phyloP scores from a whole-genome alignment of 2,888 invertebrate genomes.

The Mesorhabditis spiculigera region DNA sequence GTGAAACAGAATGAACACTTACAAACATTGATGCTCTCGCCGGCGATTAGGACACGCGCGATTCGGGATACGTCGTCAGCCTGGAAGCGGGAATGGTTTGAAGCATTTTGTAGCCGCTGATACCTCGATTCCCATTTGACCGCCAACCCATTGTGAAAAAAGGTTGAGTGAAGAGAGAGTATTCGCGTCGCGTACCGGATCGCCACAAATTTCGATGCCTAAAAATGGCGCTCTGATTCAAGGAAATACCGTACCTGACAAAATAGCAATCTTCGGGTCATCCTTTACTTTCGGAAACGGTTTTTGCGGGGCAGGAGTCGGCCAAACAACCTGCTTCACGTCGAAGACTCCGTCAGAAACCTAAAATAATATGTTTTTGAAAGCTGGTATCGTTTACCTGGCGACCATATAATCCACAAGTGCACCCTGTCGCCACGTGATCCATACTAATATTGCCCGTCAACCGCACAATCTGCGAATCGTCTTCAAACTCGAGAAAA shows the following conservation, averaged over 20 bases:
- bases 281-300: conserved; percentile 8
- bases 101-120: neutral
- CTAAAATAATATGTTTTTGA: conserved; percentile 11
- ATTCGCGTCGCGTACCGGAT: conserved; percentile 1
- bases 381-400: conserved; percentile 8
- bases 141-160: conserved; percentile 5
- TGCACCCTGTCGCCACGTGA: conserved; percentile 34
- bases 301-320: conserved; percentile 10
- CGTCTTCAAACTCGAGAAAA: conserved; percentile 30
- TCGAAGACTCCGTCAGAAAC: conserved; percentile 24
- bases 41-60: neutral
- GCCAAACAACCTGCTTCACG: conserved; percentile 25
- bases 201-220: conserved; percentile 1
- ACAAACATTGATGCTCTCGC: neutral
- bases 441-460: conserved; percentile 27
- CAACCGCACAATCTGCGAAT: conserved; percentile 23
- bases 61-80: neutral
- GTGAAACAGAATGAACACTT: neutral
- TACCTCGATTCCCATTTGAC: conserved; percentile 5
- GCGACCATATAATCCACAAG: conserved; percentile 21
- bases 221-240: neutral
- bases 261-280: neutral
- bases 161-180: neutral
- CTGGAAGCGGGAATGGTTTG: neutral
- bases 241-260: neutral